These are phyloP conservation scores for Apodemia zela DNA, from an alignment of 2,888 invertebrate genomes.

Conservation along the genomic window DNA sequence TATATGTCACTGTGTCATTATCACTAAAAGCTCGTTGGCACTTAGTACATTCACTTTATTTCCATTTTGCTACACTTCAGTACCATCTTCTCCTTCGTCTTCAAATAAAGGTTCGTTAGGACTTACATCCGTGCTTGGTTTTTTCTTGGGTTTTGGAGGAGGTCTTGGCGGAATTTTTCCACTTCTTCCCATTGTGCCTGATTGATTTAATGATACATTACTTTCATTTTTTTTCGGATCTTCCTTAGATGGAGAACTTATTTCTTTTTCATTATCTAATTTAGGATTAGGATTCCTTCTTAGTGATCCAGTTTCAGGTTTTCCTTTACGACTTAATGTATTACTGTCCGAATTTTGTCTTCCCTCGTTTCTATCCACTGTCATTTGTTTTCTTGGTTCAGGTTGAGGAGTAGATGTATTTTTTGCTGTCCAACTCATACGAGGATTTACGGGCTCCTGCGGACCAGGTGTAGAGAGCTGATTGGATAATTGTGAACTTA, in stretches of 20 bases:
- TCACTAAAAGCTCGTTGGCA: slow-evolving; percentile 74
- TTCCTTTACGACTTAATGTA: slow-evolving; percentile 68
- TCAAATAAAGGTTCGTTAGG: slow-evolving; percentile 88
- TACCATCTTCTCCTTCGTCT: slow-evolving; percentile 93
- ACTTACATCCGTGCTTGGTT: slow-evolving; percentile 79
- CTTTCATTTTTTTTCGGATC: slow-evolving; percentile 58
- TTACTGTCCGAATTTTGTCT: slow-evolving; percentile 58
- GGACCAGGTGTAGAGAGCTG: slow-evolving; percentile 72
- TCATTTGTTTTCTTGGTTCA: slow-evolving; percentile 63
- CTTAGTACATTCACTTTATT: slow-evolving; percentile 45
- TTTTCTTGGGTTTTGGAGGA: slow-evolving; percentile 91
- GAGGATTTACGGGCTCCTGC: slow-evolving; percentile 68
- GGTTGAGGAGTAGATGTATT: slow-evolving; percentile 70
- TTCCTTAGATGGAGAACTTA: slow-evolving; percentile 62
- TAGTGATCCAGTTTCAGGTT: slow-evolving; percentile 75
- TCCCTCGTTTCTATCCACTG: slow-evolving; percentile 50
- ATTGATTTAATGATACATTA: slow-evolving; percentile 57
- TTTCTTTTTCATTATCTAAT: slow-evolving; percentile 53
- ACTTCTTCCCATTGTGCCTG: slow-evolving; percentile 69
- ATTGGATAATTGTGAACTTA: slow-evolving; percentile 72
- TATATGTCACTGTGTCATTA: slow-evolving; percentile 44
- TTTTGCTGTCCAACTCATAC: slow-evolving; percentile 76
- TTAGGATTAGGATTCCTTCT: slow-evolving; percentile 61
- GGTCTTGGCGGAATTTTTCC: slow-evolving; percentile 90
- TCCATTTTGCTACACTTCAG: slow-evolving; percentile 85